Base-by-base conservation (phyloP, 2,888 invertebrate species). In the Sipha maydis region DNA sequence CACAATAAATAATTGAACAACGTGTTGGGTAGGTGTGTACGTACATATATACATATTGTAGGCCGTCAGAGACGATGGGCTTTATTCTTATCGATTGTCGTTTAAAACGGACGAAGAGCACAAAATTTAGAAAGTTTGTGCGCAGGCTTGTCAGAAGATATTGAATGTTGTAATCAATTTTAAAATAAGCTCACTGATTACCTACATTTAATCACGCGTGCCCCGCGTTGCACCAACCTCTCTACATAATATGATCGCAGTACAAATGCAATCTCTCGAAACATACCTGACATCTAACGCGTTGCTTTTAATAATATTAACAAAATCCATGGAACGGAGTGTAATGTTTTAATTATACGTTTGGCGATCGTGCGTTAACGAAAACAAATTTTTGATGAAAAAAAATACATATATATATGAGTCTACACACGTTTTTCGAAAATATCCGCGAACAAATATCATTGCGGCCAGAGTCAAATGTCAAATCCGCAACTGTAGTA, bases 131-230 rank as follows among this genome's bases (percentile, higher is more conserved):
- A 76, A 76, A 76, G 38, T 76, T 14, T n/a, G 69, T 2, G 69
- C 28, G 69, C 69, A 14, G 69, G 61, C 69, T 71, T 28, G 69
- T 11, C n/a, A 67, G 69, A 61, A 21, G 25, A 19, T 69, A 28
- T 25, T 28, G 14, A 69, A 69, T 3, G 80, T 67, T 25, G 38
- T 28, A 48, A 82, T 82, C 38, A 41, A 82, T 69, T 82, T 69
- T 82, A 48, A 82, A 82, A 69, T 69, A 82, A 82, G 41, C 67
- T 48, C 21, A 28, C 41, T 28, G 67, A 67, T 67, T 21, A 61
- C 61, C 61, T 61, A 61, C 34, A 34, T 61, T 61, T 61, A 61
- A 61, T 61, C 61, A 61, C 61, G 48, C 21, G 61, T 25, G 1
- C 25, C 61, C 25, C 25, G 5, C 61, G 21, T 61, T 21, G 19